These are phyloP conservation scores for Adelognathus sp. DNA, from an alignment of 2,888 invertebrate genomes.

Conservation along the genomic window DNA sequence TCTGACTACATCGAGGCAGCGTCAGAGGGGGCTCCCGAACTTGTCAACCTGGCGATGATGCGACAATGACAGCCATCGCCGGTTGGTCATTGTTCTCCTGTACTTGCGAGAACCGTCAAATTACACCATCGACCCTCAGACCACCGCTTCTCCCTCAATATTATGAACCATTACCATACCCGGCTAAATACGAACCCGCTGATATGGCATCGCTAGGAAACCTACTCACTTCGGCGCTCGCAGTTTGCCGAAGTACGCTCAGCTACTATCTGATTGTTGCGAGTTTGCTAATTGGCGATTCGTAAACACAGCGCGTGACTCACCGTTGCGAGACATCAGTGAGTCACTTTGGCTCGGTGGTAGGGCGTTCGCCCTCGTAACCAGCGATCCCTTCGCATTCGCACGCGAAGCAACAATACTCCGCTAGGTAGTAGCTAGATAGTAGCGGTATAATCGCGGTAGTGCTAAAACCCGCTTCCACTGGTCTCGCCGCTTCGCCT, in stretches of 20 bases:
- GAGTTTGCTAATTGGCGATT: constrained; percentile 76
- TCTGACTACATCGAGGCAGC: background rate
- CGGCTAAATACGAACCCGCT: background rate
- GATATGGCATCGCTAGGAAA: background rate
- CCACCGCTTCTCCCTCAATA: background rate
- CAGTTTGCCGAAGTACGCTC: constrained; percentile 43
- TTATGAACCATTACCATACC: background rate
- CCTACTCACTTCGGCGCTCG: background rate
- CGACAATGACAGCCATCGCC: constrained; percentile 7
- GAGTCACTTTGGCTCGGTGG: constrained; percentile 63
- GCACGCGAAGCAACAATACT: constrained; percentile 60
- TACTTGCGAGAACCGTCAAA: background rate
- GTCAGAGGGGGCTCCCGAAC: background rate
- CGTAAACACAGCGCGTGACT: constrained; percentile 70
- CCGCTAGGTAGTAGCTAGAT: background rate
- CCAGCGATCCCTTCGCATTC: constrained; percentile 62
- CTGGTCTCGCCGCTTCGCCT: constrained; percentile 27
- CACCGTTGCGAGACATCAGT: constrained; percentile 64
- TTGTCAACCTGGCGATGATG: background rate
- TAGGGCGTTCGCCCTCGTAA: constrained; percentile 36
- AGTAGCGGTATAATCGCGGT: background rate
- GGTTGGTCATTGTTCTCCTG: background rate
- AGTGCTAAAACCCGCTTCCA: constrained; percentile 49
- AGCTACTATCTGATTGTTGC: constrained; percentile 74
- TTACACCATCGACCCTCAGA: background rate